Base-by-base conservation (phyloP, 2,797 vertebrate species). In the Peromyscus aztecus region DNA sequence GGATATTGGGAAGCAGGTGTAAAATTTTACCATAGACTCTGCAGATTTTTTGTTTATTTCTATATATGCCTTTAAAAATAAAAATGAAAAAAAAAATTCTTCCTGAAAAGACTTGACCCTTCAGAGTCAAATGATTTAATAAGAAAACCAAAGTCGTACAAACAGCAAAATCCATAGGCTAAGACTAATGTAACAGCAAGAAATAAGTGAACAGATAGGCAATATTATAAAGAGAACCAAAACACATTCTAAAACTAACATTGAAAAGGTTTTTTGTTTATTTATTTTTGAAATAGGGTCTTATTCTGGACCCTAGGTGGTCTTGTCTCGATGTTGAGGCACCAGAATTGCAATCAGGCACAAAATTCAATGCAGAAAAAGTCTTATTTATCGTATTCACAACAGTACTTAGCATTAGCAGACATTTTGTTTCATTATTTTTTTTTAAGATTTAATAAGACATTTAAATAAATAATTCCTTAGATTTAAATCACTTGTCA, bases 11-110 rank as follows among this genome's bases (percentile, higher is more conserved):
- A 98, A 99, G 46, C 98, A 99, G n/a, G 94, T 97, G 96, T 99
- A 98, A 93, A 99, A 99, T 52, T 99, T 99, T n/a, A 99, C 98
- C 96, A 99, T 99, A 95, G 99, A 99, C 31, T 99, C 97, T 6
- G 99, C 99, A 12, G 98, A 98, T 19, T 98, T 99, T 40, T 91
- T 69, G 43, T 97, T 98, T 57, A 99, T 96, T 14, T 99, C 99
- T 40, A 99, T 78, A 34, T 99, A 99, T 0, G 98, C 99, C 99
- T 99, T 92, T 97, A n/a, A 78, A 97, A 97, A 57, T n/a, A 90
- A 61, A 97, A 96, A 76, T 90, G 85, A 94, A 27, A 94, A 80
- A 88, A 91, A 86, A 73, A 95, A 23, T 61, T 95, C 73, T 95
- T 81, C n/a, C 89, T 73, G n/a, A 93, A 91, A 90, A 93, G 31